phyloP scores from a whole-genome alignment of 2,888 invertebrate species.

The Sepiola atlantica region DNA sequence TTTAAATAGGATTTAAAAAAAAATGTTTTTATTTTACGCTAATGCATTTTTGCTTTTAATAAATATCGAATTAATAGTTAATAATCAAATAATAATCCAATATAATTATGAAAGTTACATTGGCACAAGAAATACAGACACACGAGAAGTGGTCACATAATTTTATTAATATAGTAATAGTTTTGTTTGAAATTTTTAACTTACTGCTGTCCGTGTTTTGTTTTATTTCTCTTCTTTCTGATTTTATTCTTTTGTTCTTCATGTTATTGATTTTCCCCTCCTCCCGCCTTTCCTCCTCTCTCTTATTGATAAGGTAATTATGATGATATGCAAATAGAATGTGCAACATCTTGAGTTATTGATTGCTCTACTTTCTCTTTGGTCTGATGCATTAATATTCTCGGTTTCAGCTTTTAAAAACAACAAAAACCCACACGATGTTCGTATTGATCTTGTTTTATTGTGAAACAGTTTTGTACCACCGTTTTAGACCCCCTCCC shows the following conservation, averaged over 20 bases:
- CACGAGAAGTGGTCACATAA: no score
- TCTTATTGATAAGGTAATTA: not conserved
- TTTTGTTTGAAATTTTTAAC: not conserved
- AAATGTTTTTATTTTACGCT: no score
- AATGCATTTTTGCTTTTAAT: no score
- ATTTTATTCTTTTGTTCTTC: not conserved
- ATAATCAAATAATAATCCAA: no score
- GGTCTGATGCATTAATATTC: not conserved
- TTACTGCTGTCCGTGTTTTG: not conserved
- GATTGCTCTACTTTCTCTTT: not conserved
- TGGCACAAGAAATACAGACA: no score
- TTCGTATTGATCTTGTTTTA: not conserved
- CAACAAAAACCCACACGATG: not conserved
- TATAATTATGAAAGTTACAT: no score
- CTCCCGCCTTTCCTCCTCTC: not conserved
- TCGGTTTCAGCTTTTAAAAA: not conserved
- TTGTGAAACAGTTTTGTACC: not conserved
- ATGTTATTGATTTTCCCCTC: not conserved
- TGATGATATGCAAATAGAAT: not conserved
- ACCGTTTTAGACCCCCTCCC: not conserved
- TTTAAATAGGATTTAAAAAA: no score
- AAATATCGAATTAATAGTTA: no score
- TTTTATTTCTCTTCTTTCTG: not conserved
- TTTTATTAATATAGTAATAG: no score
- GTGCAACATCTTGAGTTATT: conserved; percentile 5